Evolutionary conservation across 2,888 invertebrate species (phyloP), one percentile per base, ranked within the genome.

Genomic region (Rotaria sp.): DNA sequence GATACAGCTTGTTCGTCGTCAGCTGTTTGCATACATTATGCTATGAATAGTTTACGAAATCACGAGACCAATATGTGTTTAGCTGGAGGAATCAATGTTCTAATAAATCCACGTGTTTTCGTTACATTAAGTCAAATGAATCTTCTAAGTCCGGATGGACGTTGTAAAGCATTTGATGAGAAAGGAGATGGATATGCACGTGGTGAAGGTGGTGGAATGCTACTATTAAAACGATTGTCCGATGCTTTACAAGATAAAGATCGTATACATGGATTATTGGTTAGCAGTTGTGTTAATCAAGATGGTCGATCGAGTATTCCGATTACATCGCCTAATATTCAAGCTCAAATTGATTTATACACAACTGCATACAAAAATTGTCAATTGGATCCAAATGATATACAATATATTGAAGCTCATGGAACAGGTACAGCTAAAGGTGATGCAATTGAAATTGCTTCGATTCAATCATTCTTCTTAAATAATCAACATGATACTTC

Each of bases 111-210:
- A 45, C 88, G 88, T 87, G 88, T 89, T 21, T 89, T 89, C 10
- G 87, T 89, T 1, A 89, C 89, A 11, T 88, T 90, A 87, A 85
- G 87, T 59, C 88, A 89, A 18, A 88, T 89, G 5, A 88, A 89
- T 74, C 89, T 90, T 88, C 87, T 90, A 1, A 89, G 90, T 0
- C 87, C 88, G 18, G 89, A 90, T 41, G 90, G 90, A 74, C 89
- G 88, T 84, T 90, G 90, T 85, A 87, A 89, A 41, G 89, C 89
- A 24, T 91, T 91, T 87, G 90, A 90, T 86, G 88, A 88, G 1
- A 86, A 88, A 45, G 91, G 91, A 10, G 88, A 89, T 85, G 91
- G 91, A 30, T 91, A 91, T 88, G 90, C 89, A 30, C 87, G 90
- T 86, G 89, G 89, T 11, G 91, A 91, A 87, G 90, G 90, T 0